A percentile compares a stretch with the other conserved stretches of the same genome.
phyloP scores from a whole-genome alignment of 1,140 invertebrate genomes.

The Ceratina calcarata region DNA sequence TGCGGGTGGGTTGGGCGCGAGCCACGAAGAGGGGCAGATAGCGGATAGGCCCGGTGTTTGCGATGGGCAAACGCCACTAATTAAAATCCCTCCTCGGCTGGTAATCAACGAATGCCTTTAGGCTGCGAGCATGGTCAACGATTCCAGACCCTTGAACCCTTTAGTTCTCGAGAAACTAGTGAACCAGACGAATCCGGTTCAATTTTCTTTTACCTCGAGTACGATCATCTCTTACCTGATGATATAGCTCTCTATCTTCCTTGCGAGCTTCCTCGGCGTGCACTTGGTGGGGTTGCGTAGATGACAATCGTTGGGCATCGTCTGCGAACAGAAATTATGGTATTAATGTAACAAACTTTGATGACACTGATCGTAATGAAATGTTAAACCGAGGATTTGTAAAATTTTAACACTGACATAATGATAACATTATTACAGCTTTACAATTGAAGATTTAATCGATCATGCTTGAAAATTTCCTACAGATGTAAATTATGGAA shows the following conservation, averaged over 20 bases:
- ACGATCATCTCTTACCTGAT: conserved; percentile 49
- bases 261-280: conserved; percentile 48
- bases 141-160: conserved; percentile 53
- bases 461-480: too few relatives aligned
- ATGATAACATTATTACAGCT: too few relatives aligned
- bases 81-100: conserved; percentile 78
- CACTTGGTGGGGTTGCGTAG: conserved; percentile 18
- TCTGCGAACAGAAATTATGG: conserved; percentile 42
- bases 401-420: not conserved
- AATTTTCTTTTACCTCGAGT: conserved; percentile 15
- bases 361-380: not conserved
- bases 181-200: conserved; percentile 19
- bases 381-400: not conserved
- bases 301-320: conserved; percentile 15
- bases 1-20: not conserved
- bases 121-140: conserved; percentile 75
- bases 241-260: conserved; percentile 56
- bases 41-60: conserved; percentile 69
- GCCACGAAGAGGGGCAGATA: conserved; percentile 58
- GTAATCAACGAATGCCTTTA: conserved; percentile 78
- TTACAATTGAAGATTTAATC: too few relatives aligned
- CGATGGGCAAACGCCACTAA: conserved; percentile 78
- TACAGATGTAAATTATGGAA: too few relatives aligned
- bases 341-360: not conserved
- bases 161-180: conserved; percentile 52